Percentiles rank a stretch among this genome's conserved stretches.
These are phyloP conservation scores for Campoletis sonorensis DNA, from an alignment of 1,140 invertebrate genomes.

Conservation along the genomic window DNA sequence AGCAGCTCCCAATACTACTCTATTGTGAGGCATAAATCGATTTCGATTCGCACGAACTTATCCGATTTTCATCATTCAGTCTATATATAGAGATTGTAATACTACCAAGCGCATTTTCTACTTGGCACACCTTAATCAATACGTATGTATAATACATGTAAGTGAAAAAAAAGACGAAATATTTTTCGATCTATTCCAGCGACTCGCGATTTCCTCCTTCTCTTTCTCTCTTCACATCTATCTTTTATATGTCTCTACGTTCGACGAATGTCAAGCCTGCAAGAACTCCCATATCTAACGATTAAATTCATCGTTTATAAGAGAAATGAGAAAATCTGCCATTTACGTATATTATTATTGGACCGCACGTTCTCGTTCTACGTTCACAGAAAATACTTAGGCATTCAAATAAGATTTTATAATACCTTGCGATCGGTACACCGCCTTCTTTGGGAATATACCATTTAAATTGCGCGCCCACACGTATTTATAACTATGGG, in stretches of 20 bases:
- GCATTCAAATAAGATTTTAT: slow-evolving; percentile 25
- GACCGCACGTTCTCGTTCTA: not conserved
- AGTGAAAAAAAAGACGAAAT: not conserved
- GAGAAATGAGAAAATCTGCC: not conserved
- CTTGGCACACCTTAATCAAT: not conserved
- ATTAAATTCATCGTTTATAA: slow-evolving; percentile 18
- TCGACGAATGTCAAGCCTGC: not conserved
- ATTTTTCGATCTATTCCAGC: not conserved
- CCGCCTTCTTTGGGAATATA: slow-evolving; percentile 31
- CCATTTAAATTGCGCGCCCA: not conserved
- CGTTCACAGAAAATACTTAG: slow-evolving; percentile 7
- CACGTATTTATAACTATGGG: slow-evolving; percentile 3
- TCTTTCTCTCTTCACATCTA: not conserved
- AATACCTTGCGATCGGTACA: not conserved
- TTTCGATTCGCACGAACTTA: slow-evolving; percentile 11
- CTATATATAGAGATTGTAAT: not conserved
- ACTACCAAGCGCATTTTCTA: not conserved
- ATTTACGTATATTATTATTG: not conserved
- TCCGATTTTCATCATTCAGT: not conserved
- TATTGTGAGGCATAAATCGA: not conserved
- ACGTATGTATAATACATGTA: not conserved
- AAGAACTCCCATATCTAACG: not conserved
- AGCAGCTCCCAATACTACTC: not conserved
- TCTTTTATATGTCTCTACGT: not conserved
- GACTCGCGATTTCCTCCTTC: not conserved